phyloP scores from a whole-genome alignment of 2,888 invertebrate species.

The Caenorhabditis uteleia region DNA sequence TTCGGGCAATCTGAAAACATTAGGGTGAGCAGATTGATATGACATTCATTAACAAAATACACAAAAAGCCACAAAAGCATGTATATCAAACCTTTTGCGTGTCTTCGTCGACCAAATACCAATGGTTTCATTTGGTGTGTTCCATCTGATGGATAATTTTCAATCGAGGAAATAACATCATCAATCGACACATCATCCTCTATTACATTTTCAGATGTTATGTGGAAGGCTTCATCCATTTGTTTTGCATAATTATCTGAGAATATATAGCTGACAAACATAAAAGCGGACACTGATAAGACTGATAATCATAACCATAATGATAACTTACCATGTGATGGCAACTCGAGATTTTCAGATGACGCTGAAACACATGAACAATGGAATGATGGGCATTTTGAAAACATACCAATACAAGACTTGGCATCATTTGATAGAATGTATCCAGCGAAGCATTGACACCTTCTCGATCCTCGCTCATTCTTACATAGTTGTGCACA shows the following conservation, averaged over 20 bases:
- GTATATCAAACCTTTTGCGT: slow-evolving; percentile 24
- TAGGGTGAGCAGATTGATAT: background rate
- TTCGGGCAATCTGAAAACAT: slow-evolving; percentile 70
- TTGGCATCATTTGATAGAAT: slow-evolving; percentile 65
- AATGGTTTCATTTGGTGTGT: slow-evolving; percentile 10
- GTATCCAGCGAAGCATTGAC: slow-evolving; percentile 71
- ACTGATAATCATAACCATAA: too few relatives aligned
- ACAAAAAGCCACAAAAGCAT: background rate
- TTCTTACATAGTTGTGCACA: slow-evolving; percentile 78
- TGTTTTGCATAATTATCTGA: slow-evolving; percentile 10
- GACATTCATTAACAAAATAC: slow-evolving; percentile 4
- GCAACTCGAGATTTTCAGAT: background rate
- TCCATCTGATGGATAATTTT: slow-evolving; percentile 30
- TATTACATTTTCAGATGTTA: background rate
- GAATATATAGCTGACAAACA: slow-evolving; percentile 17
- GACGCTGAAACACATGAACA: slow-evolving; percentile 1
- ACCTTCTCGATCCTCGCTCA: slow-evolving; percentile 83
- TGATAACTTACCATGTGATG: background rate
- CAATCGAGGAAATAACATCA: slow-evolving; percentile 29
- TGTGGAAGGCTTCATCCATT: slow-evolving; percentile 3
- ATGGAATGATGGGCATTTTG: background rate
- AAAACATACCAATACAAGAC: slow-evolving; percentile 64
- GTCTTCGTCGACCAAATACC: slow-evolving; percentile 27
- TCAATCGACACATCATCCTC: slow-evolving; percentile 17
- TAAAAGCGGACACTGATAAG: background rate